A percentile compares a stretch with the other conserved stretches of the same genome.
phyloP scores from a whole-genome alignment of 2,113 vertebrate species.

The Dicaeum eximium region DNA sequence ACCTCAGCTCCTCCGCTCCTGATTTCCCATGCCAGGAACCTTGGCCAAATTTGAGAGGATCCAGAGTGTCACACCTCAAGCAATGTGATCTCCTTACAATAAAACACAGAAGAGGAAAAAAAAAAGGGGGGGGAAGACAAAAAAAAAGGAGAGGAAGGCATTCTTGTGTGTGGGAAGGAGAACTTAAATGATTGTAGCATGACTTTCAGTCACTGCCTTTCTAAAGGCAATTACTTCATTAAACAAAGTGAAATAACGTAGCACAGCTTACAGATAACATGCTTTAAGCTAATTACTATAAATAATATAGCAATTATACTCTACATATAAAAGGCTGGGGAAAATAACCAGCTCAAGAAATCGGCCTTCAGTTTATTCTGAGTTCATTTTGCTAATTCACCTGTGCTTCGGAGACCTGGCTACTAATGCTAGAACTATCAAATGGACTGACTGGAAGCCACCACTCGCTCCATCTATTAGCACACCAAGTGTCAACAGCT shows the following conservation, averaged over 20 bases:
- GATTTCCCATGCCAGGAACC: neutral
- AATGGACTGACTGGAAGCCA: neutral
- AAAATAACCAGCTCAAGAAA: slow-evolving; percentile 10
- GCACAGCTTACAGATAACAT: slow-evolving; percentile 49
- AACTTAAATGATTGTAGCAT: slow-evolving; percentile 10
- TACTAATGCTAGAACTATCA: neutral
- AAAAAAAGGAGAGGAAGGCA: neutral
- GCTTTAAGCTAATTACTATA: slow-evolving; percentile 56
- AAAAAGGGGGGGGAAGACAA: neutral
- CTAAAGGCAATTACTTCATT: slow-evolving; percentile 51
- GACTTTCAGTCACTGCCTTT: slow-evolving; percentile 5
- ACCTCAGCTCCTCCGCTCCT: neutral
- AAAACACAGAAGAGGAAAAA: neutral
- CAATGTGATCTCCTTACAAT: neutral
- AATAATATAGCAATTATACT: slow-evolving; percentile 54
- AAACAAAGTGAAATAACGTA: slow-evolving; percentile 27
- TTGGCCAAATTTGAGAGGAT: neutral
- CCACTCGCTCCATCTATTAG: slow-evolving; percentile 32
- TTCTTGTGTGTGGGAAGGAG: neutral
- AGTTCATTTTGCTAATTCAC: slow-evolving; percentile 22
- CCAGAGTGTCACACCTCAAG: neutral
- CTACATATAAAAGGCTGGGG: neutral
- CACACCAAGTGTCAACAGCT: slow-evolving; percentile 59
- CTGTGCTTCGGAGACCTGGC: neutral
- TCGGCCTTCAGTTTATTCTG: neutral